Evolutionary conservation across 2,113 vertebrate species (phyloP).

Genomic region (Ovibos moschatus): DNA sequence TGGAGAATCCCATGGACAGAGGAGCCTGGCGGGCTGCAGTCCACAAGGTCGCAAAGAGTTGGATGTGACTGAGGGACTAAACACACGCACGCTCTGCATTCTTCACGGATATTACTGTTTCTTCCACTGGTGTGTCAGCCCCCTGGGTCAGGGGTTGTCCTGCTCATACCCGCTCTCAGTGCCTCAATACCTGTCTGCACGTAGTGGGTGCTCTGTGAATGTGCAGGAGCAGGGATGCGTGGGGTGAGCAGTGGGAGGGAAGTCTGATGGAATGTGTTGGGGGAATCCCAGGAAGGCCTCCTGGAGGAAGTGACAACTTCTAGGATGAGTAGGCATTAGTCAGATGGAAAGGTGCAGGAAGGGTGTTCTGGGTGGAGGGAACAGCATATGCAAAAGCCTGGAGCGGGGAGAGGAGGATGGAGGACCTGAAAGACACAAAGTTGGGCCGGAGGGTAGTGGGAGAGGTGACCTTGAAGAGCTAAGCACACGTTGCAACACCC

Average conservation of each 20-base stretch:
- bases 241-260: neutral
- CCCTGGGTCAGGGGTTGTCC: too few relatives aligned
- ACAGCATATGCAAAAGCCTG: neutral
- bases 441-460: neutral
- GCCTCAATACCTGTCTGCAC: rapidly evolving
- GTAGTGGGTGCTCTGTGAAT: neutral
- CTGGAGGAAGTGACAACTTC: neutral
- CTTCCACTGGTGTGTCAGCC: neutral
- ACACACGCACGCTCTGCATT: rapidly evolving
- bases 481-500: rapidly evolving
- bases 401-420: neutral
- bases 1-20: neutral
- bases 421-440: neutral
- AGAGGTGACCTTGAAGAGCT: rapidly evolving
- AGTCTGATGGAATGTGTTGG: neutral
- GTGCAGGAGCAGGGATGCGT: rapidly evolving
- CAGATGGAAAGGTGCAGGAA: neutral
- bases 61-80: neutral
- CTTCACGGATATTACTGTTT: rapidly evolving
- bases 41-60: neutral
- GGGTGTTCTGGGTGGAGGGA: neutral
- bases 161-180: neutral
- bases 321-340: neutral
- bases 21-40: neutral
- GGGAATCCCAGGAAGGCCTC: neutral